Evolutionary conservation across 2,888 invertebrate species (phyloP), one percentile per base, ranked within the genome.

Genomic region (Pilophorus perplexus): DNA sequence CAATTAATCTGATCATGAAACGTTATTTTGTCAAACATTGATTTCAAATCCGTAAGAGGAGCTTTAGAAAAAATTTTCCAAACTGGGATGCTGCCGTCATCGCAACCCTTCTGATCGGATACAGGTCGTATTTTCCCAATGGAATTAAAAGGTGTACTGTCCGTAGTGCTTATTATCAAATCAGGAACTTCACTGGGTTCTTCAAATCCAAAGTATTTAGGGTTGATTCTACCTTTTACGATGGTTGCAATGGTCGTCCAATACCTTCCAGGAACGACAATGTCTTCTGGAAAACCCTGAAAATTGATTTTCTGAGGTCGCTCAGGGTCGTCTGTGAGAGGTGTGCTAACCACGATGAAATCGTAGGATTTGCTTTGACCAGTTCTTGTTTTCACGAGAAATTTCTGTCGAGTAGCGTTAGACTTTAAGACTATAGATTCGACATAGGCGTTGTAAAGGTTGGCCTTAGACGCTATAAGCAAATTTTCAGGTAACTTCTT

Each of bases 11-110:
- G 75, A 46, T 77, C 73, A 0, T 76, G 69, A 16, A 73, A 72
- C 4, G 73, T 73, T 67, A 78, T 75, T 22, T 77, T 71, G 22
- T 72, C 68, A 73, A 85, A 85, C 68, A 85, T 75, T 33, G 75
- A 70, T 68, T 80, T 73, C 8, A 75, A 72, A n/a, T 77, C 73
- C 2, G 76, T 74, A 10, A 84, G 74, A 18, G 77, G 75, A 37
- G 75, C 70, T 50, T 79, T 77, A 22, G 83, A 82, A 74, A 85
- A 85, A 23, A 85, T 75, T 75, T 85, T 85, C 78, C 81, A 85
- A 3, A 84, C 78, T 57, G 75, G 75, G 1, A 73, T 70, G 6
- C 52, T 72, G 5, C 69, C 46, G 12, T 69, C 69, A 33, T 68
- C 55, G 22, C 70, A 64, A 16, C 64, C 70, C 18, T 73, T 74